Base-by-base conservation (phyloP, 2,888 invertebrate genomes). In the Penaeus monodon region DNA sequence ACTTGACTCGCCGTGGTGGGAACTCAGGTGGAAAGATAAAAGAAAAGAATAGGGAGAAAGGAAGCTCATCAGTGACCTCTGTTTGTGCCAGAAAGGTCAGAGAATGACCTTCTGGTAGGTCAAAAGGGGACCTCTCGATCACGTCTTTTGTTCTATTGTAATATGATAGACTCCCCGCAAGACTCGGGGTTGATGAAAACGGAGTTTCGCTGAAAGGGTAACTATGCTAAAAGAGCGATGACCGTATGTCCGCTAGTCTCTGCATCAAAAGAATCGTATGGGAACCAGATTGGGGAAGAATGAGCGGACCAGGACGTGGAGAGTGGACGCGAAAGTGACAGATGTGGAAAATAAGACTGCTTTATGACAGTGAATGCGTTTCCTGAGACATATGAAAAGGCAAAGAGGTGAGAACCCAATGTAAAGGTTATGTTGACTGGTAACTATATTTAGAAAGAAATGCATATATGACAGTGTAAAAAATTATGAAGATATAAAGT, bases 21-120 rank as follows among this genome's bases (percentile, higher is more conserved):
- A 77, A 74, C 29, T 78, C 68, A 84, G 38, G 84, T 57, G 78
- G 68, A 78, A 66, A 84, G 33, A 78, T 29, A 68, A 78, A 33
- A 68, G 84, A 57, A 68, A 84, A 77, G 66, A 29, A 85, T 70
- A 49, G 80, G 38, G 44, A 73, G 73, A 79, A 80, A 65, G 64
- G 85, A 38, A 80, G 85, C 70, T 49, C 63, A 73, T 80, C 79
- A 79, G 64, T 33, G 70, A 64, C 64, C 79, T 63, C 64, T 80
- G 80, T 85, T 77, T 79, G 79, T 73, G 24, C 78, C 70, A 77
- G 64, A 80, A 85, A 63, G 79, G 85, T 38, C 29, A 29, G 29
- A 73, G 73, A 73, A 80, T 80, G 73, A 70, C 79, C 79, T 70
- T 64, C 20, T 83, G 64, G 76, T 66, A 20, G 65, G 38, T 64